A percentile compares a stretch with the other conserved stretches of the same genome.
These are phyloP conservation scores for Paelopatides confundens DNA, from an alignment of 53 echinoderm and acorn worm genomes.

Conservation along the genomic window DNA sequence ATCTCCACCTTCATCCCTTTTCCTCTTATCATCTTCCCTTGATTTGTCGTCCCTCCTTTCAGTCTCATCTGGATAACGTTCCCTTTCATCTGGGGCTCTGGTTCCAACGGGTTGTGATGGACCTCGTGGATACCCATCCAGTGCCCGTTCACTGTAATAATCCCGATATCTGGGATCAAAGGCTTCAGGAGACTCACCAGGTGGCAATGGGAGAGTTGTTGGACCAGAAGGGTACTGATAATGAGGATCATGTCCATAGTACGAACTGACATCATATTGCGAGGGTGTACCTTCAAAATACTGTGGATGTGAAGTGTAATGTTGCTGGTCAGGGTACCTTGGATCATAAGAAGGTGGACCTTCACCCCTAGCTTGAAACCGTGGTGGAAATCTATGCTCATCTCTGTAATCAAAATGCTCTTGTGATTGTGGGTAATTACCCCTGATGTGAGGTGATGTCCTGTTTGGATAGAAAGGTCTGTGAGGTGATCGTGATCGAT, in stretches of 20 bases:
- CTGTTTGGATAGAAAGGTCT: slow-evolving; percentile 69
- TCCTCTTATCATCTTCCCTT: slow-evolving; percentile 37
- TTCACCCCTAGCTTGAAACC: slow-evolving; percentile 36
- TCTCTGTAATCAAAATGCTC: slow-evolving; percentile 50
- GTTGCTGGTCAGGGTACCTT: slow-evolving; percentile 43
- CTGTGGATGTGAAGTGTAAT: not conserved
- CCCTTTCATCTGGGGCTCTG: slow-evolving; percentile 31
- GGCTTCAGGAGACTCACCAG: slow-evolving; percentile 36
- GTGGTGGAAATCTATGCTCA: slow-evolving; percentile 47
- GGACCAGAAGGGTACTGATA: slow-evolving; percentile 17
- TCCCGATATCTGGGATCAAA: slow-evolving; percentile 20
- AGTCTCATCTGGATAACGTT: slow-evolving; percentile 23
- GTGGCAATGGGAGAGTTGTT: slow-evolving; percentile 25
- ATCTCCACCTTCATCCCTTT: slow-evolving; percentile 33
- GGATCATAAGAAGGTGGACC: slow-evolving; percentile 48
- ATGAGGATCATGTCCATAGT: slow-evolving; percentile 33
- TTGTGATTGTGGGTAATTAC: slow-evolving; percentile 36
- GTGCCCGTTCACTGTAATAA: slow-evolving; percentile 1
- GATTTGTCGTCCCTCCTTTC: slow-evolving; percentile 19
- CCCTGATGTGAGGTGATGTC: slow-evolving; percentile 58
- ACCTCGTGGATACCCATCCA: not conserved
- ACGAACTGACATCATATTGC: not conserved
- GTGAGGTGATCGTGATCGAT: slow-evolving; percentile 70
- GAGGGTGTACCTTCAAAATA: slow-evolving; percentile 15
- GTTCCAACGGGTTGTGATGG: slow-evolving; percentile 35